phyloP scores from a whole-genome alignment of 1,140 invertebrate genomes.

The Eulimnadia texana region DNA sequence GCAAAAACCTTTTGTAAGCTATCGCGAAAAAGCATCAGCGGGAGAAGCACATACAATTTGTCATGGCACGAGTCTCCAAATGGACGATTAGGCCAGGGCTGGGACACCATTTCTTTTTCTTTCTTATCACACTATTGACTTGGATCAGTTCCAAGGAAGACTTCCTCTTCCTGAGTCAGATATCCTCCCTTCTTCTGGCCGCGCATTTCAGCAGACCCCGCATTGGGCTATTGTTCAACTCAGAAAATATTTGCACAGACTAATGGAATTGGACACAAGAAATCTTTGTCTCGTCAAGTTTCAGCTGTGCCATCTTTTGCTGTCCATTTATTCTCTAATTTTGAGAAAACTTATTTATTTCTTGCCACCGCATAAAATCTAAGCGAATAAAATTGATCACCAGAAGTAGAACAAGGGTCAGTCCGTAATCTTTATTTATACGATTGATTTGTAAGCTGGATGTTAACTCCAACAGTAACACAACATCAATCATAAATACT shows the following conservation, averaged over 20 bases:
- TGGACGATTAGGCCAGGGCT: not conserved
- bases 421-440: too few relatives aligned
- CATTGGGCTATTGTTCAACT: not conserved
- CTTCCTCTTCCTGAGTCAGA: not conserved
- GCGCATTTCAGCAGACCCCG: too few relatives aligned
- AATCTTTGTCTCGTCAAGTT: not conserved
- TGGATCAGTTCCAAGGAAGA: not conserved
- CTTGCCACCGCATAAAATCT: too few relatives aligned
- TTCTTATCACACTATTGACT: not conserved
- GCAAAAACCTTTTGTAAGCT: too few relatives aligned
- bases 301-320: too few relatives aligned
- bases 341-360: too few relatives aligned
- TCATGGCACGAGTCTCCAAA: not conserved
- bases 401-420: too few relatives aligned
- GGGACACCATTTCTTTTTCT: not conserved
- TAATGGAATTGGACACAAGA: not conserved
- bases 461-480: too few relatives aligned
- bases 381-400: too few relatives aligned
- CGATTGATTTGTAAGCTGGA: too few relatives aligned
- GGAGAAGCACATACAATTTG: not conserved
- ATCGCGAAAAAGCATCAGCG: not conserved
- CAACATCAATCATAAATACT: too few relatives aligned
- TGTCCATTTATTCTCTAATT: too few relatives aligned
- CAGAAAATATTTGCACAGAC: not conserved
- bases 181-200: not conserved